Evolutionary conservation across 2,888 invertebrate species (phyloP).

Genomic region (Sminthurides aquaticus): DNA sequence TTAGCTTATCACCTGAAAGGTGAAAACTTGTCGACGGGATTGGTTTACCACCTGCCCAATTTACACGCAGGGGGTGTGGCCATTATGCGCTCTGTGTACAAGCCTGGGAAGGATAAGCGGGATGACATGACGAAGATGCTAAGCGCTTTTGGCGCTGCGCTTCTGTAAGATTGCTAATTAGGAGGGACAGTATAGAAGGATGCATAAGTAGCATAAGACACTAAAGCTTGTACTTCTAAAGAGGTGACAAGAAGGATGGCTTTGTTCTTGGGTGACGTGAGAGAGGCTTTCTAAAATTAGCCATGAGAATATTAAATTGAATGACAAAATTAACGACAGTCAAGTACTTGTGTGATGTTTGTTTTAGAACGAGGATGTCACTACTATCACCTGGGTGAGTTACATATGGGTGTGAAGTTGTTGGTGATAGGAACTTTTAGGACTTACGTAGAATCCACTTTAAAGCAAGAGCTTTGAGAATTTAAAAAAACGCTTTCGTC

Average conservation of each 20-base stretch:
- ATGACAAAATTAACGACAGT: not conserved
- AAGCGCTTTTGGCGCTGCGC: too few species aligned
- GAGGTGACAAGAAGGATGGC: not conserved
- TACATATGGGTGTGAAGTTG: not conserved
- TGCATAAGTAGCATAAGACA: not conserved
- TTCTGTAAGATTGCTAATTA: too few species aligned
- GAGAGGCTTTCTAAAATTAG: not conserved
- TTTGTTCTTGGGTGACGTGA: not conserved
- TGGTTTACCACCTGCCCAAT: not conserved
- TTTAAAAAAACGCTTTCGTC: too few species aligned
- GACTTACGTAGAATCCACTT: too few species aligned
- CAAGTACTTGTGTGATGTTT: not conserved
- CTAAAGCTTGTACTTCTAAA: too few species aligned
- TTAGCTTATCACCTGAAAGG: not conserved
- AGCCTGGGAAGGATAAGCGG: too few species aligned
- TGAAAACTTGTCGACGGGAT: too few species aligned
- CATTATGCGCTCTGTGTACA: too few species aligned
- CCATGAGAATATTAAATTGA: not conserved
- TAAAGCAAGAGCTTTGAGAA: too few species aligned
- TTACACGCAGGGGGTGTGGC: not conserved
- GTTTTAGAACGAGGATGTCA: not conserved
- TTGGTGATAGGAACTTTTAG: too few species aligned
- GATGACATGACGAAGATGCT: too few species aligned
- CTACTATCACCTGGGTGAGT: not conserved
- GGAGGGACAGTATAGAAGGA: not conserved